Evolutionary conservation across 2,797 vertebrate species (phyloP).

Genomic region (Microctenopoma steveboyesi): DNA sequence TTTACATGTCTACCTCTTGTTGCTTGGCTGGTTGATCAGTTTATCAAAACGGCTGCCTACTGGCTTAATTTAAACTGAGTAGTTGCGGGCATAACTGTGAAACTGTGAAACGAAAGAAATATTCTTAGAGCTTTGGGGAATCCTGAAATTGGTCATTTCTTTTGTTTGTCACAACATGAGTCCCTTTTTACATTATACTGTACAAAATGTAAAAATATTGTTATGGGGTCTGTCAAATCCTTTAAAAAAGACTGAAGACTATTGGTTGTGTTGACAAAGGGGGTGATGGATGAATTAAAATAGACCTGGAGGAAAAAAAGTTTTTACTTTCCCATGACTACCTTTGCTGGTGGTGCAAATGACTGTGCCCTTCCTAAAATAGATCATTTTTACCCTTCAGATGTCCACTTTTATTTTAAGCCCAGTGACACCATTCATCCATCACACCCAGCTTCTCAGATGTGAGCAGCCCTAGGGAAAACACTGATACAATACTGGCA

Average conservation of each 20-base stretch:
- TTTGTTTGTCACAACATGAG: not conserved
- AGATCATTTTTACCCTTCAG: conserved; percentile 83
- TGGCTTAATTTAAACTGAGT: conserved; percentile 9
- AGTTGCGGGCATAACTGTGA: not conserved
- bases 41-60: conserved; percentile 20
- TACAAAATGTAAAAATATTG: conserved; percentile 15
- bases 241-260: conserved; percentile 27
- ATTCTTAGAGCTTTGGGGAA: not conserved
- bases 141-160: not conserved
- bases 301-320: conserved; percentile 52
- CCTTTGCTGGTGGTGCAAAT: conserved; percentile 78
- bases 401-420: conserved; percentile 84
- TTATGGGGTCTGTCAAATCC: conserved; percentile 10
- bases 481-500: conserved; percentile 64
- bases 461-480: conserved; percentile 70
- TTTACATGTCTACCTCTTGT: conserved; percentile 1
- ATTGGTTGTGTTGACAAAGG: conserved; percentile 49
- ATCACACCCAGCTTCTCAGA: conserved; percentile 78
- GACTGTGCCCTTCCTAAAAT: conserved; percentile 84
- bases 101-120: conserved; percentile 8
- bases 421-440: conserved; percentile 76
- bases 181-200: conserved; percentile 19
- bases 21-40: not conserved
- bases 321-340: conserved; percentile 74
- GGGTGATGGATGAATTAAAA: conserved; percentile 71